Evolutionary conservation across 2,797 vertebrate species (phyloP).

Genomic region (Pseudochromis fuscus): DNA sequence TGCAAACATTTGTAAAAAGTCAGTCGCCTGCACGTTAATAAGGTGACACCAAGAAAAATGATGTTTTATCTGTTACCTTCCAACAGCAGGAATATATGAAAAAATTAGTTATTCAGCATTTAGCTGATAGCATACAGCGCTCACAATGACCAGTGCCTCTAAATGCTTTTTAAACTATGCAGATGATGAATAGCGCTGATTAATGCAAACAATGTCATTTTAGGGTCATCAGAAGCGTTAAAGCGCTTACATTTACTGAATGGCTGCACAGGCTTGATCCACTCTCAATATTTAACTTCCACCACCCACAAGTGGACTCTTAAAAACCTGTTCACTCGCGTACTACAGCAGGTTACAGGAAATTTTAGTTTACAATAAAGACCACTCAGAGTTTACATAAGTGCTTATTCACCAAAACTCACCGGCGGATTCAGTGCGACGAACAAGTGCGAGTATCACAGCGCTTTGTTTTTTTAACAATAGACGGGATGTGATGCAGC

Average conservation of each 20-base stretch:
- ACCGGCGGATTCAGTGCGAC: slow-evolving; percentile 26
- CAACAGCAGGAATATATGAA: slow-evolving; percentile 32
- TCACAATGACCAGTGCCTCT: slow-evolving; percentile 2
- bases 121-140: slow-evolving; percentile 42
- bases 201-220: slow-evolving; percentile 56
- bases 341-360: slow-evolving; percentile 45
- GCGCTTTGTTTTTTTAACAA: slow-evolving; percentile 66
- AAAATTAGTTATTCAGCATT: slow-evolving; percentile 52
- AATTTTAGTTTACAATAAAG: slow-evolving; percentile 55
- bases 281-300: slow-evolving; percentile 44
- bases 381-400: slow-evolving; percentile 56
- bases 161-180: slow-evolving; percentile 28
- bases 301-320: slow-evolving; percentile 49
- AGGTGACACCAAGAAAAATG: slow-evolving; percentile 67
- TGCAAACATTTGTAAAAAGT: slow-evolving; percentile 42
- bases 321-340: slow-evolving; percentile 48
- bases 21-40: slow-evolving; percentile 33
- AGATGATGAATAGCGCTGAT: slow-evolving; percentile 42
- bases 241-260: slow-evolving; percentile 42
- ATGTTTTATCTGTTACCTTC: slow-evolving; percentile 46
- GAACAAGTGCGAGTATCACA: slow-evolving; percentile 33
- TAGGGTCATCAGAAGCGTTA: slow-evolving; percentile 30
- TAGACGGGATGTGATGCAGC: slow-evolving; percentile 61
- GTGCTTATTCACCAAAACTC: slow-evolving; percentile 63
- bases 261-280: slow-evolving; percentile 15